phyloP scores from a whole-genome alignment of 2,888 invertebrate genomes.

The Callosobruchus maculatus region DNA sequence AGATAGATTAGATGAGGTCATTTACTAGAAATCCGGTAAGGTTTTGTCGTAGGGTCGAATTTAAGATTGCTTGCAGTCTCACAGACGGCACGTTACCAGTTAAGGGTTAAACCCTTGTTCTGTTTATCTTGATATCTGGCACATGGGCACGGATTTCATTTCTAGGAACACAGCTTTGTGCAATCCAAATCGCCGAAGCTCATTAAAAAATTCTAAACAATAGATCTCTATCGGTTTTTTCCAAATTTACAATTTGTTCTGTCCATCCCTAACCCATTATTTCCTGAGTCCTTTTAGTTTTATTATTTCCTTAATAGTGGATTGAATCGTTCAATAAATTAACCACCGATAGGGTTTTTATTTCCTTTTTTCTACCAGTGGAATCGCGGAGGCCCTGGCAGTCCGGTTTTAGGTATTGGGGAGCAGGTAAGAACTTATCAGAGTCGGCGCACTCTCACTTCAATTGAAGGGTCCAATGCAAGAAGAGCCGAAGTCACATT shows the following conservation, averaged over 20 bases:
- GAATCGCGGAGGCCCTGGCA: constrained; percentile 6
- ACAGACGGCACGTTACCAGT: too few relatives aligned
- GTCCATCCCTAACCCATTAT: constrained; percentile 2
- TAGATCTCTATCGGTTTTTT: constrained; percentile 8
- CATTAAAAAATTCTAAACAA: background rate
- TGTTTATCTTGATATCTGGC: background rate
- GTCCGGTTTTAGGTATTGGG: background rate
- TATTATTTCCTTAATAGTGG: constrained; percentile 16
- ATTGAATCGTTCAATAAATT: constrained; percentile 22
- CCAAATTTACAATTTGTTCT: constrained; percentile 2
- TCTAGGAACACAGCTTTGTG: background rate
- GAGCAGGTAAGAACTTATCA: constrained; percentile 3
- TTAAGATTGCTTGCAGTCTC: too few relatives aligned
- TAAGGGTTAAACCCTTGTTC: too few relatives aligned
- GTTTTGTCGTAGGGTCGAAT: too few relatives aligned
- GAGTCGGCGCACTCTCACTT: background rate
- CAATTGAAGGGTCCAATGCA: background rate
- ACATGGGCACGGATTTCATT: background rate
- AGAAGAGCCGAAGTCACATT: too few relatives aligned
- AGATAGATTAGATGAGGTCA: too few relatives aligned
- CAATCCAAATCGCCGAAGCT: background rate
- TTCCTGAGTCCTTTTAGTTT: constrained; percentile 1
- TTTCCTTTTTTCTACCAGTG: constrained; percentile 10
- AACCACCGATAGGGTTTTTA: constrained; percentile 15
- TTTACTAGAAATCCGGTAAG: too few relatives aligned